These are phyloP conservation scores for Cyprinella venusta DNA, from an alignment of 2,797 vertebrate genomes.

Conservation along the genomic window DNA sequence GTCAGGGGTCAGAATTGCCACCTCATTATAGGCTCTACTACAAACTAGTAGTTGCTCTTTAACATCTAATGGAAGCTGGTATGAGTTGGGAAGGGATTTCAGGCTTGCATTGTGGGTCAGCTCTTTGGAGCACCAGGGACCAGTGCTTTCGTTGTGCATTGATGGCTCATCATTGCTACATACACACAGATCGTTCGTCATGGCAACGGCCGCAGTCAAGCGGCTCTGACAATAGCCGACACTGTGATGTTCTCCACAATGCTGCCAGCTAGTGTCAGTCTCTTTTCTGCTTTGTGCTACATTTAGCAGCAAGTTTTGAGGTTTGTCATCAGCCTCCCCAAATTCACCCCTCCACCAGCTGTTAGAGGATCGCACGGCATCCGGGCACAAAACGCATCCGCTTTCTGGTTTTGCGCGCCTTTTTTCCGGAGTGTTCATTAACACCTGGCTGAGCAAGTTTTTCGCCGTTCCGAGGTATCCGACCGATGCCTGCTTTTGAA, in stretches of 20 bases:
- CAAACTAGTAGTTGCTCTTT: slow-evolving; percentile 44
- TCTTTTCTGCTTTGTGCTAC: slow-evolving; percentile 51
- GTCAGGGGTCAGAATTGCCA: slow-evolving; percentile 73
- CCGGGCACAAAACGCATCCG: slow-evolving; percentile 36
- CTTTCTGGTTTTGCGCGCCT: background rate
- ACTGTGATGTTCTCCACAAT: slow-evolving; percentile 51
- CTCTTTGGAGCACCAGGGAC: slow-evolving; percentile 66
- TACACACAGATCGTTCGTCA: background rate
- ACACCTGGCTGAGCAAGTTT: slow-evolving; percentile 64
- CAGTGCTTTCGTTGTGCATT: slow-evolving; percentile 69
- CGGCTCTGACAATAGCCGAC: slow-evolving; percentile 60
- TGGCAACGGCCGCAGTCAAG: background rate
- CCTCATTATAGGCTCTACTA: slow-evolving; percentile 57
- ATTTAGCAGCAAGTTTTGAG: slow-evolving; percentile 42
- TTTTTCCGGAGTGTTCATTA: slow-evolving; percentile 61
- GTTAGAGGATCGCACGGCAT: background rate
- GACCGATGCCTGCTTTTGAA: slow-evolving; percentile 41
- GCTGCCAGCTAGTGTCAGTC: slow-evolving; percentile 29
- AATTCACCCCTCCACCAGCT: slow-evolving; percentile 66
- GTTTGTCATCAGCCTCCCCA: slow-evolving; percentile 55
- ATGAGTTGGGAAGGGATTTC: slow-evolving; percentile 60
- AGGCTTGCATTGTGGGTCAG: slow-evolving; percentile 58
- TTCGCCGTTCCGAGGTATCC: slow-evolving; percentile 57
- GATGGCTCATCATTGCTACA: slow-evolving; percentile 32
- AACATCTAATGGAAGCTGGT: slow-evolving; percentile 50